Conservation (phyloP, 30 jellyfish, hydroid and myxozoan genomes). For the Pseudorhiza aurosa region DNA sequence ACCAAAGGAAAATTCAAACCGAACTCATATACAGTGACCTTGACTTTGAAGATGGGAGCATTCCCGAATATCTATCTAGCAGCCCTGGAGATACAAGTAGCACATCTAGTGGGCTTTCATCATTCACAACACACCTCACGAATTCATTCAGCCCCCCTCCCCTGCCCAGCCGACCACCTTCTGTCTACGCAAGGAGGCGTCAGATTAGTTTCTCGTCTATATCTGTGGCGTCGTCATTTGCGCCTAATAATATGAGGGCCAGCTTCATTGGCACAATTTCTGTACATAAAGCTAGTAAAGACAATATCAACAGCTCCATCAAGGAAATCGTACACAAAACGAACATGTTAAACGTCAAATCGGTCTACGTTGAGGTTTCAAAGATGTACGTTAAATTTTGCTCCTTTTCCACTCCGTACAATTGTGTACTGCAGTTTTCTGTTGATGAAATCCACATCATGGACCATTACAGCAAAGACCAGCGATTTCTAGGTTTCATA, state of each 20-base stretch:
- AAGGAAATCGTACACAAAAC: constrained; percentile 76
- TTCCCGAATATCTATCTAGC: constrained; percentile 71
- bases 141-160: constrained; percentile 86
- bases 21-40: constrained; percentile 77
- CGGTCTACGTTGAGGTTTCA: constrained; percentile 76
- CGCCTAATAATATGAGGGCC: constrained; percentile 70
- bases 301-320: constrained; percentile 68
- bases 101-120: constrained; percentile 74
- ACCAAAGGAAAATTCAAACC: constrained; percentile 11
- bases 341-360: constrained; percentile 66
- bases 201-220: constrained; percentile 74
- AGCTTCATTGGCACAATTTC: constrained; percentile 78
- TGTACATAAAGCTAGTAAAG: constrained; percentile 46
- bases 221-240: constrained; percentile 40
- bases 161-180: constrained; percentile 70
- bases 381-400: constrained; percentile 57
- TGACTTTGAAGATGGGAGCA: constrained; percentile 46
- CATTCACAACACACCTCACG: constrained; percentile 41
- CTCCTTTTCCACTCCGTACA: constrained; percentile 69
- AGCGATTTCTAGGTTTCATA: constrained; percentile 74
- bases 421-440: constrained; percentile 63
- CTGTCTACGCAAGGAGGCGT: constrained; percentile 63
- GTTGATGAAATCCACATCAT: constrained; percentile 69
- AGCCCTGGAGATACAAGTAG: constrained; percentile 83
- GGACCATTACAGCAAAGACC: constrained; percentile 75